Base-by-base conservation (phyloP, 2,113 vertebrate species). In the Catharus minimus region DNA sequence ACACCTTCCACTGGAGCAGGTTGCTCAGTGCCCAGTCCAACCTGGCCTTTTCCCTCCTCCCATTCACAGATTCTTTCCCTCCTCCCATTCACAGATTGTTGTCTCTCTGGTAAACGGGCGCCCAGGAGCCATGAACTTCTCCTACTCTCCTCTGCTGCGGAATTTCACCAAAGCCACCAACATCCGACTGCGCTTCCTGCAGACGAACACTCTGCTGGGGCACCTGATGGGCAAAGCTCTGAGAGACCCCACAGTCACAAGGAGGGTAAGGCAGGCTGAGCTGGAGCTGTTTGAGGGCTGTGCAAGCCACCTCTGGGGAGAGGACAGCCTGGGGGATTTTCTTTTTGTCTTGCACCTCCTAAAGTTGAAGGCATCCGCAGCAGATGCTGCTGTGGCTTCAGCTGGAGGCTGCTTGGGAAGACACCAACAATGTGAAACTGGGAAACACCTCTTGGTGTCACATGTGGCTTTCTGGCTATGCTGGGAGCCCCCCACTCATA, bases 101-200 rank as follows among this genome's bases (percentile, higher is more conserved):
- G 99, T 99, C 41, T 99, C 99, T 17, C 93, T 99, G 97, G 99
- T 99, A 32, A 99, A 99, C 1, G 98, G 99, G 10, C 98, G 99
- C 18, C 99, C 99, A 0, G 99, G 99, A 14, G 98, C 99, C 58
- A 98, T 98, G 98, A 99, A 99, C 94, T 99, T 99, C 97, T 99
- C 99, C 43, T 99, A 99, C 91, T 99, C 99, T 0, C 99, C 99
- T 0, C 97, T 99, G 9, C 97, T 99, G 66, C 97, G 99, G 28
- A 98, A 99, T 24, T 99, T 99, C 97, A 99, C 99, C 5, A 99
- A 99, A 94, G 99, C 99, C 95, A 99, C 99, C 87, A 99, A 98
- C 94, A 99, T 99, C 96, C 95, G 98, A 3, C 97, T 99, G 72
- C 98, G 99, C 39, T 99, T 99, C 95, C 97, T 99, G 76, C 98